Evolutionary conservation across 2,797 vertebrate species (phyloP).

Genomic region (Podarcis lilfordi): DNA sequence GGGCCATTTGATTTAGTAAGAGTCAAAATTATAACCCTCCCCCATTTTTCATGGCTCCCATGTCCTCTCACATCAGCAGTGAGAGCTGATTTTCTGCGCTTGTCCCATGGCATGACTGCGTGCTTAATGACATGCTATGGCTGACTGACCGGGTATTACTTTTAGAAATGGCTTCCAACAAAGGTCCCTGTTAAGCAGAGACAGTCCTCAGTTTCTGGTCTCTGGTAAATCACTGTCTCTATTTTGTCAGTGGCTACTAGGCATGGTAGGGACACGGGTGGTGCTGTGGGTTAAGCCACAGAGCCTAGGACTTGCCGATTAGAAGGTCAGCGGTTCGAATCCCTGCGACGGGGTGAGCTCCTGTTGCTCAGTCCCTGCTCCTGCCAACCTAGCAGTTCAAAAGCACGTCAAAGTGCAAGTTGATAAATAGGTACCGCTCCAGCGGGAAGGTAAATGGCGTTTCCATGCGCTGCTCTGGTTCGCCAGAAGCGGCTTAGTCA

Average conservation of each 20-base stretch:
- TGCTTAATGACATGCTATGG: neutral
- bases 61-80: neutral
- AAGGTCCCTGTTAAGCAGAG: neutral
- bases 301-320: no score
- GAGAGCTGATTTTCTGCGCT: neutral
- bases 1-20: conserved; percentile 10
- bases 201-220: neutral
- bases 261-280: no score
- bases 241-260: neutral
- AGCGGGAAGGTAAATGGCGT: no score
- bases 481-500: no score
- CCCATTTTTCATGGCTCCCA: neutral
- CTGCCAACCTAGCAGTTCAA: no score
- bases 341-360: no score
- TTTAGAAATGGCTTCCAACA: neutral
- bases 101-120: neutral
- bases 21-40: neutral
- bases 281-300: no score
- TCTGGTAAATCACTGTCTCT: neutral
- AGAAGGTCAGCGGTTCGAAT: no score
- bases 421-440: no score
- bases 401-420: no score
- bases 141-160: neutral
- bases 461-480: no score
- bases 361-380: no score